A percentile compares a stretch with the other conserved stretches of the same genome.
Conservation (phyloP, 2,888 invertebrate genomes). For the Troglohyphantes excavatus region DNA sequence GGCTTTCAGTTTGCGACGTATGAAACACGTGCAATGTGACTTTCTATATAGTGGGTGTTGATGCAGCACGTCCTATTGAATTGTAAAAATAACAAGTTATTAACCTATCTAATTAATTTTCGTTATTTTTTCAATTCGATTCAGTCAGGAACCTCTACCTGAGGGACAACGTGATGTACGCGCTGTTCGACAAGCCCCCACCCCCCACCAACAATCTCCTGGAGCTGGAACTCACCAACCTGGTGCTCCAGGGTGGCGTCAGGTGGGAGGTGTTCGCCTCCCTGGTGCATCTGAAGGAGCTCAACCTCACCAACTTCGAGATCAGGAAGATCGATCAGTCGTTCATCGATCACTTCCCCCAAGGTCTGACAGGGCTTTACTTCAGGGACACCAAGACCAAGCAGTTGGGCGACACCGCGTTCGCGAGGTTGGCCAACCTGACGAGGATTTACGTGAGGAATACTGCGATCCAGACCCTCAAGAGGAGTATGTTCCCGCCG, state of each 20-base stretch:
- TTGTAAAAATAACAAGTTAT: no score
- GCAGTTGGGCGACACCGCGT: neutral
- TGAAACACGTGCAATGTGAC: no score
- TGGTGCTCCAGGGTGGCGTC: conserved; percentile 16
- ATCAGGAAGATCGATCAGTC: conserved; percentile 19
- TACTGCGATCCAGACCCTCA: neutral
- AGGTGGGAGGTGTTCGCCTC: conserved; percentile 34
- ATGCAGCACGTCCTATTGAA: no score
- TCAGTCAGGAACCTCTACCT: neutral
- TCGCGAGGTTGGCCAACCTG: conserved; percentile 19
- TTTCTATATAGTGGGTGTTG: no score
- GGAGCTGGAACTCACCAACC: conserved; percentile 23
- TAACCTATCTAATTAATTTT: no score
- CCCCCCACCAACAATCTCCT: neutral
- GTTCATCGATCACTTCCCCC: conserved; percentile 17
- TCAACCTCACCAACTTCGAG: conserved; percentile 20
- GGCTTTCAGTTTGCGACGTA: no score
- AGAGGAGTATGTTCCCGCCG: conserved; percentile 20
- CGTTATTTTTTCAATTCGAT: no score
- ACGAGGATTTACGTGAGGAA: conserved; percentile 13
- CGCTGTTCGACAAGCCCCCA: conserved; percentile 16
- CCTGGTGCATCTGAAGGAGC: conserved; percentile 11
- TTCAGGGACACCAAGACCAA: conserved; percentile 2
- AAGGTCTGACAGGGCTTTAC: conserved; percentile 10
- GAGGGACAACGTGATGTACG: conserved; percentile 9